A percentile compares a stretch with the other conserved stretches of the same genome.
These are phyloP conservation scores for Pogonognathellus flavescens DNA, from an alignment of 1,140 invertebrate genomes.

Conservation along the genomic window DNA sequence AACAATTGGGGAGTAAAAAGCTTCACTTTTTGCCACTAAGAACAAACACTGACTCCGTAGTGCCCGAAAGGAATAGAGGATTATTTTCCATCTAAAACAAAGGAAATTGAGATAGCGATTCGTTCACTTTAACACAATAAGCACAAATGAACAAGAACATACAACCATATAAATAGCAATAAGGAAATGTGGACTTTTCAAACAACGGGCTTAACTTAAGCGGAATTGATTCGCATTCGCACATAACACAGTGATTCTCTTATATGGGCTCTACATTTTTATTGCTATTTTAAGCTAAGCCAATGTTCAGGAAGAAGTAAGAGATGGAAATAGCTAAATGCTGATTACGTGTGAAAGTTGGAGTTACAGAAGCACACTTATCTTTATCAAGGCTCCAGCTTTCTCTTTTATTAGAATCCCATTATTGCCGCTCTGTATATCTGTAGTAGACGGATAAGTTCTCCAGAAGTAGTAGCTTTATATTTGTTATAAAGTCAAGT, in stretches of 20 bases:
- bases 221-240: too few species aligned
- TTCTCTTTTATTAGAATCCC: constrained; percentile 45
- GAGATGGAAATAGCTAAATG: constrained; percentile 25
- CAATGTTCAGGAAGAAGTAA: not conserved
- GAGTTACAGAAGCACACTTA: constrained; percentile 28
- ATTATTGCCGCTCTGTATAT: not conserved
- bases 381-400: constrained; percentile 37
- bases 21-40: constrained; percentile 6
- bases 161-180: not conserved
- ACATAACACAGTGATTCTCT: too few species aligned
- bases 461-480: not conserved
- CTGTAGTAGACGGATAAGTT: not conserved
- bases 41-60: not conserved
- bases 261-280: too few species aligned
- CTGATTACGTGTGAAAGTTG: constrained; percentile 44
- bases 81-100: too few species aligned
- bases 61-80: too few species aligned
- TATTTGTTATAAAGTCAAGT: not conserved
- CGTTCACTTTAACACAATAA: not conserved
- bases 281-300: too few species aligned
- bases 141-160: constrained; percentile 2
- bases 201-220: too few species aligned
- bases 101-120: too few species aligned
- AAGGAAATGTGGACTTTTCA: not conserved
- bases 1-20: constrained; percentile 48